Conservation (phyloP, 2,797 vertebrate genomes). For the Eospalax fontanierii region DNA sequence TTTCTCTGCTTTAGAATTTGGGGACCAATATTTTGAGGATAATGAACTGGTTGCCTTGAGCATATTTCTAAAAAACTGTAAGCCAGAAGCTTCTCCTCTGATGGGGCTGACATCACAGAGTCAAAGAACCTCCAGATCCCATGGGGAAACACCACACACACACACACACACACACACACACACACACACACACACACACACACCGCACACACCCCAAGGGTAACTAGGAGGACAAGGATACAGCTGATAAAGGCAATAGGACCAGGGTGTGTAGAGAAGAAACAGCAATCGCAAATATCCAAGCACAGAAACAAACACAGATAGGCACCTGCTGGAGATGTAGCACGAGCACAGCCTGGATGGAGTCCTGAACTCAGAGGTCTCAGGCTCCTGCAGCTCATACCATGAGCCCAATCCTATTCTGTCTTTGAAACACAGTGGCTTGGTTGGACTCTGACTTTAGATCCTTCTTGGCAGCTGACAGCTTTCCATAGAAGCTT, state of each 20-base stretch:
- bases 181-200: neutral
- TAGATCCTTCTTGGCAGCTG: neutral
- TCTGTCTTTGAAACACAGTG: slow-evolving; percentile 5
- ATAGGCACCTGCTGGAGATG: neutral
- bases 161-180: neutral
- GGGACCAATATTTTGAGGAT: slow-evolving; percentile 39
- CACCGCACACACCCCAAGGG: neutral
- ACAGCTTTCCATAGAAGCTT: neutral
- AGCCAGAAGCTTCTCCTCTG: neutral
- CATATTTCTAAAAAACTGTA: slow-evolving; percentile 41
- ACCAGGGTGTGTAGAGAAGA: neutral
- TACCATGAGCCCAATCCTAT: neutral
- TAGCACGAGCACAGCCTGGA: neutral
- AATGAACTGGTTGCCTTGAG: neutral
- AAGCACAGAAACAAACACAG: neutral
- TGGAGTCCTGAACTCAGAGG: neutral
- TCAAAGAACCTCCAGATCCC: neutral
- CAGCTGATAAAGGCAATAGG: neutral
- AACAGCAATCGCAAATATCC: neutral
- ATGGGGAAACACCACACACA: neutral
- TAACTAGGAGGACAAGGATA: neutral
- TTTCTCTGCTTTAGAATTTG: slow-evolving; percentile 37
- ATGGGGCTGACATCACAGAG: neutral
- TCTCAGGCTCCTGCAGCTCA: neutral
- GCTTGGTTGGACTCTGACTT: neutral